These are phyloP conservation scores for Hyphantria cunea DNA, from an alignment of 1,140 invertebrate species.

Conservation along the genomic window DNA sequence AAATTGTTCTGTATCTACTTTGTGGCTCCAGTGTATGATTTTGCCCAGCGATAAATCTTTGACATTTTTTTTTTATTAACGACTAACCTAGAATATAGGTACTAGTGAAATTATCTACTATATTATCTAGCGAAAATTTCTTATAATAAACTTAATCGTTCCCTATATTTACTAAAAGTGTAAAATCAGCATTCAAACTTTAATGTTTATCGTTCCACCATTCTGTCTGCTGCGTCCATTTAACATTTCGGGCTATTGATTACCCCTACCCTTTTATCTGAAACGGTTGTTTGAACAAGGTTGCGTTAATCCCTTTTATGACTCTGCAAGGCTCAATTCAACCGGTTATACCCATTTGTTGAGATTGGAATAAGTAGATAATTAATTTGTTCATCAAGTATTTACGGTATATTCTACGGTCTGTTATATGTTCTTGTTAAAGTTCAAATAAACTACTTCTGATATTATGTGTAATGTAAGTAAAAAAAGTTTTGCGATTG, in stretches of 20 bases:
- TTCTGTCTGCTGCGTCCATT: constrained; percentile 21
- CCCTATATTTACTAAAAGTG: too few species aligned
- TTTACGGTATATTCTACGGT: not conserved
- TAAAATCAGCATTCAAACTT: not conserved
- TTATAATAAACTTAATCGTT: too few species aligned
- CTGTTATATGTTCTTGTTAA: too few species aligned
- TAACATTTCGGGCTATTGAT: constrained; percentile 45
- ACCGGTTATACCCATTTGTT: constrained; percentile 45
- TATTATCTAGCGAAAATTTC: too few species aligned
- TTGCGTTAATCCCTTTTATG: constrained; percentile 52
- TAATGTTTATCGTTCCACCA: not conserved
- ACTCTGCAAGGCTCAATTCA: constrained; percentile 38
- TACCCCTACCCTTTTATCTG: constrained; percentile 46
- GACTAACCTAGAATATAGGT: too few species aligned
- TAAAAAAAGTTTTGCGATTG: too few species aligned
- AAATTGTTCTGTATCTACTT: constrained; percentile 46
- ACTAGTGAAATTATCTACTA: too few species aligned
- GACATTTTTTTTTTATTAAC: too few species aligned
- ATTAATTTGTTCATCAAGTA: constrained; percentile 7
- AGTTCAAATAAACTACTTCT: too few species aligned
- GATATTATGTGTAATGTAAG: too few species aligned
- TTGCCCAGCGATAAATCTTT: constrained; percentile 42
- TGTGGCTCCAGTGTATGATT: constrained; percentile 76
- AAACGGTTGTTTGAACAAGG: constrained; percentile 47
- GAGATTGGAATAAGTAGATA: constrained; percentile 32